Base-by-base conservation (phyloP, 2,113 vertebrate species). In the Talpa occidentalis region DNA sequence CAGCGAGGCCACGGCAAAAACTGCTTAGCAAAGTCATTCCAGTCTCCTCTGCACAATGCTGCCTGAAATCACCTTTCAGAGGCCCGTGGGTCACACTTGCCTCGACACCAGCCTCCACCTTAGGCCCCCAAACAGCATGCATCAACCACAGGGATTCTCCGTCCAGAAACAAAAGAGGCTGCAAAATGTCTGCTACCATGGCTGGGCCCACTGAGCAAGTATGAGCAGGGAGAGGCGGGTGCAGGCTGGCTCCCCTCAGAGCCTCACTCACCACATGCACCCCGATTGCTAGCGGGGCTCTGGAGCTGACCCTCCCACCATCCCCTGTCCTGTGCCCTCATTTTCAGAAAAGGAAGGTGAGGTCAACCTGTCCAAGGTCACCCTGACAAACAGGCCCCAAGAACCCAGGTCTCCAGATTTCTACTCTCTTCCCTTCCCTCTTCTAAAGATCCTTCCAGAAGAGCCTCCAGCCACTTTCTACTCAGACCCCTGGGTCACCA, bases 211-310 rank as follows among this genome's bases (percentile, higher is more conserved):
- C 40, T 67, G 56, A 49, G 91, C 85, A 40, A 35, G 35, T 0
- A 35, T 0, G 9, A 47, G 35, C 2, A 2, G 32, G 6, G 21
- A 70, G 28, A 42, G 42, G 30, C 0, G 32, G 59, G 14, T 1
- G 0, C 24, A 3, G 10, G 40, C 0, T 22, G n/a, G 32, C 47
- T 24, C 35, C 40, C 83, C 35, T 22, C 0, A 0, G 30, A 32
- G 62, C 14, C 56, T 42, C 42, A 0, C 21, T 87, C 30, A 28
- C 32, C 21, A 47, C 40, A 35, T 9, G n/a, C 66, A 90, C 19
- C 1, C 7, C 4, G 35, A 44, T 16, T 70, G 49, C n/a, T 44
- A 6, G 8, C 52, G 3, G 16, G 6, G 19, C 26, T n/a, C 54
- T 17, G 15, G 60, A 52, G 77, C 6, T 0, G 3, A 37, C 15